phyloP scores from a whole-genome alignment of 2,888 invertebrate species.

The Brachyptera putata region DNA sequence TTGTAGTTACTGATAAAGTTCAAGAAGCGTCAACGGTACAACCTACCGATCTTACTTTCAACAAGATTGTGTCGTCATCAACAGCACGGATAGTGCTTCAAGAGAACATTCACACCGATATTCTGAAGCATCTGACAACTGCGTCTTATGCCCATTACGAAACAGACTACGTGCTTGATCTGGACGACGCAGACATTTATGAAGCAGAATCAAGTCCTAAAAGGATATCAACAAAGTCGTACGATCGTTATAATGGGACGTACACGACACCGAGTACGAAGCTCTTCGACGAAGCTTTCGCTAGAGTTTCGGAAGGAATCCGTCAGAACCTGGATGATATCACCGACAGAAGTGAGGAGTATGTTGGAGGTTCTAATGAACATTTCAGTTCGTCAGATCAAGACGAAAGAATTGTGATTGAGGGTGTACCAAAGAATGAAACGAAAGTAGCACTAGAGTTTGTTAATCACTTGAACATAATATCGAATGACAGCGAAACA shows the following conservation, averaged over 20 bases:
- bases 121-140: conserved; percentile 12
- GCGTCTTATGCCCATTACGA: conserved; percentile 13
- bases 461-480: conserved; percentile 34
- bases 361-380: conserved; percentile 37
- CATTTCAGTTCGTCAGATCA: conserved; percentile 40
- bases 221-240: not conserved
- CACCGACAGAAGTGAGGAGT: conserved; percentile 31
- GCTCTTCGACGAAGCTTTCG: conserved; percentile 52
- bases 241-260: not conserved
- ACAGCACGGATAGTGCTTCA: conserved; percentile 9
- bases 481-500: conserved; percentile 20
- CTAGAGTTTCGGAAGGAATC: conserved; percentile 52
- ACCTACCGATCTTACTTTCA: conserved; percentile 6
- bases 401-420: conserved; percentile 36
- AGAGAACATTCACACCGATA: conserved; percentile 15
- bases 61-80: conserved; percentile 16
- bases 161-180: conserved; percentile 15
- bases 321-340: conserved; percentile 47
- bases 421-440: conserved; percentile 35
- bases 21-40: conserved; percentile 1
- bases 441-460: conserved; percentile 39
- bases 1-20: not conserved
- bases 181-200: not conserved
- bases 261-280: conserved; percentile 55
- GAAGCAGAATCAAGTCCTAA: not conserved